Base-by-base conservation (phyloP, 2,888 invertebrate species). In the Ochropleura plecta region DNA sequence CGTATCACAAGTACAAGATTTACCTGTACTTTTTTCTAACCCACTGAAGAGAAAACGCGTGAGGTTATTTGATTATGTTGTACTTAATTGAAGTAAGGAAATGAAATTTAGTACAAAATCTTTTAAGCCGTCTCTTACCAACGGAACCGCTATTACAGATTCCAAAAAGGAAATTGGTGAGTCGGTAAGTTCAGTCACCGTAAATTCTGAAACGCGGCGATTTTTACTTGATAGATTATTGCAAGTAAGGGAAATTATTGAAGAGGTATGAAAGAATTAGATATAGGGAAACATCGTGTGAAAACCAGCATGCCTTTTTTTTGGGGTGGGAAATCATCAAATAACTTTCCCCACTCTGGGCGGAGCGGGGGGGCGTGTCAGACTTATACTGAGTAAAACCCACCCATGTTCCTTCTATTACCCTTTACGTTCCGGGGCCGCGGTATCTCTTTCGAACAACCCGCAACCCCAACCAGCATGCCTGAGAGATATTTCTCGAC, bases 241-340 rank as follows among this genome's bases (percentile, higher is more conserved):
- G 6, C 42, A 65, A 44, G 51, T 18, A 53, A 68, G 67, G 67
- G 44, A 67, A 70, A 44, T 57, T 49, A 49, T 59, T 16, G 16
- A 59, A 40, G 8, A 59, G 40, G 8, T 40, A 16, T 8, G 30
- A 30, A 30, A 30, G 30, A 30, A 30, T 30, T 30, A 30, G 30
- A 30, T 30, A 30, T 30, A 30, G 30, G 30, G 30, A 30, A 30
- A 30, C 30, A 30, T 30, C 30, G 30, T 30, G n/a, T n/a, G n/a
- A n/a, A n/a, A n/a, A n/a, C n/a, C n/a, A n/a, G n/a, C n/a, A n/a
- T n/a, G n/a, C n/a, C n/a, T n/a, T n/a, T n/a, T n/a, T n/a, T n/a
- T n/a, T n/a, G n/a, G n/a, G n/a, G n/a, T n/a, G n/a, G n/a, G n/a
- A n/a, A n/a, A n/a, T n/a, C n/a, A n/a, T n/a, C n/a, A n/a, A n/a